Evolutionary conservation across 2,888 invertebrate genomes (phyloP), one percentile per base, ranked within the genome.

Genomic region (Epinotia brunnichana): DNA sequence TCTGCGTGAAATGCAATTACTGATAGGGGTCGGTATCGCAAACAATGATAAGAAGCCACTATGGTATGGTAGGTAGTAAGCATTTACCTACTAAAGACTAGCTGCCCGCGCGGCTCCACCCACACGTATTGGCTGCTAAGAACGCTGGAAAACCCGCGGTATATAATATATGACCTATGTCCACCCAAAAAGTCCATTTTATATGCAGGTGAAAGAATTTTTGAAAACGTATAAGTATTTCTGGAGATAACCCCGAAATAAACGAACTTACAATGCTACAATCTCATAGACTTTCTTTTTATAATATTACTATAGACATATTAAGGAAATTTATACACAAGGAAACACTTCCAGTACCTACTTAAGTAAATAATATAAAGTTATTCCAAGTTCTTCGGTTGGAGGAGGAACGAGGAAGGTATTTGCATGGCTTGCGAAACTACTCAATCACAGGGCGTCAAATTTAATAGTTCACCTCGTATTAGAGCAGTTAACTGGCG

Each of bases 1-100:
- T 77, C 75, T 76, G 74, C 71, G 78, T 76, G 78, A 83, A 88
- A 87, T 86, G 80, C 78, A 83, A 85, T 86, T 83, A 84, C 81
- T 76, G 73, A 78, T 78, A 78, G 79, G 78, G 15, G 5, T n/a
- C n/a, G 79, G 75, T 81, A 82, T 78, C 76, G 74, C 73, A 68
- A 69, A 53, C 59, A 35, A 35, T 35, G 35, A 35, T 35, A 35
- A 9, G 35, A 7, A 35, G 35, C 35, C 7, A 35, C 35, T 35
- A 2, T 24, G 21, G 21, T 24, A 24, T n/a, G 21, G 21, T 24
- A 24, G 1, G 2, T 24, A 24, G 35, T 35, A 35, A 35, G 35
- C 35, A 35, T 35, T 35, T 35, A n/a, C n/a, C n/a, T n/a, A 29
- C 7, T 29, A 29, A 29, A 29, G 29, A 29, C 29, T 29, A 29